These are phyloP conservation scores for Pipa parva DNA, from an alignment of 2,113 vertebrate genomes.

Conservation along the genomic window DNA sequence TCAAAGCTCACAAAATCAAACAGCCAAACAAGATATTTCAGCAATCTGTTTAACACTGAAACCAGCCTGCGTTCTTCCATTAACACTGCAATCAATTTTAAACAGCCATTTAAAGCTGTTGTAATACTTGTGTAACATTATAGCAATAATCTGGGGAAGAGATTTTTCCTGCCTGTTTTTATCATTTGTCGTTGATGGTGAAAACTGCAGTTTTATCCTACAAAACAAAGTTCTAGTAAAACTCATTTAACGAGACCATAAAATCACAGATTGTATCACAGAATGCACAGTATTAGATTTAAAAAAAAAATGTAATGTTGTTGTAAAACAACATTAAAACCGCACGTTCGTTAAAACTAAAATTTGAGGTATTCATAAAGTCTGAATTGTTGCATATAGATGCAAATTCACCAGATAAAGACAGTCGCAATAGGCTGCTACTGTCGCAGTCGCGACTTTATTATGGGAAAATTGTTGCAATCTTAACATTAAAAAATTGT, in stretches of 20 bases:
- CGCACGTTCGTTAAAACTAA: no score
- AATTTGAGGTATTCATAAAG: no score
- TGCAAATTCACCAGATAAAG: no score
- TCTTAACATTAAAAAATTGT: no score
- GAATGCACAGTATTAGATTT: neutral
- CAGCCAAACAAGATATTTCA: constrained; percentile 42
- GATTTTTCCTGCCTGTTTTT: constrained; percentile 26
- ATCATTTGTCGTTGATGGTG: neutral
- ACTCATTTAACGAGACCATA: neutral
- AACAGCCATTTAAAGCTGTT: constrained; percentile 44
- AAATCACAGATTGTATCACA: neutral
- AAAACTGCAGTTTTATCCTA: neutral
- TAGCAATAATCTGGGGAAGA: constrained; percentile 42
- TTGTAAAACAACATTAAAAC: no score
- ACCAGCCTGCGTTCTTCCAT: constrained; percentile 42
- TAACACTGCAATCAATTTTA: constrained; percentile 44
- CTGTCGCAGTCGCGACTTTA: no score
- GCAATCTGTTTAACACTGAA: constrained; percentile 43
- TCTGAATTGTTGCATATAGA: no score
- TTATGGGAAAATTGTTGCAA: no score
- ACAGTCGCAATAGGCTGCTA: no score
- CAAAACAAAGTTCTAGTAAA: neutral
- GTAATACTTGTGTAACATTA: constrained; percentile 44
- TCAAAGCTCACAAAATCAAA: constrained; percentile 41
- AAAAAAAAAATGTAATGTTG: no score